A percentile compares a stretch with the other conserved stretches of the same genome.
These are phyloP conservation scores for Amaurobius ferox DNA, from an alignment of 2,888 invertebrate genomes.

Conservation along the genomic window DNA sequence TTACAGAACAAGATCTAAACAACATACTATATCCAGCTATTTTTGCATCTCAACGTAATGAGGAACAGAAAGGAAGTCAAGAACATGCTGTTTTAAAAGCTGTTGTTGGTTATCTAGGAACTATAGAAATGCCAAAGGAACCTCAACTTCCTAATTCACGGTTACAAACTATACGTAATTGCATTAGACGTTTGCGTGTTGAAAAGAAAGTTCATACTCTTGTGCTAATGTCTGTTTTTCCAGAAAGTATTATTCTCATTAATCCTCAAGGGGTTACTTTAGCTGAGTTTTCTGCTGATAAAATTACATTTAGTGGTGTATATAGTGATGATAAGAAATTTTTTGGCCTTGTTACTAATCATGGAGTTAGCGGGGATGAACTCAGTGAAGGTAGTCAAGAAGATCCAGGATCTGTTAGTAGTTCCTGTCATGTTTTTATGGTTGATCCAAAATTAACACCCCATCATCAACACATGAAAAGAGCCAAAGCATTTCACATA, in stretches of 20 bases:
- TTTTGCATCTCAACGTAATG: slow-evolving; percentile 62
- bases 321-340: slow-evolving; percentile 93
- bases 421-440: slow-evolving; percentile 96
- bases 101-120: slow-evolving; percentile 95
- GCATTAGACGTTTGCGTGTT: slow-evolving; percentile 90
- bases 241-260: slow-evolving; percentile 86
- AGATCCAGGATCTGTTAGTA: slow-evolving; percentile 77
- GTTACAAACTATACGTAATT: slow-evolving; percentile 86
- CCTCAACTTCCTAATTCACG: slow-evolving; percentile 78
- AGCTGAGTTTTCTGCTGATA: slow-evolving; percentile 90
- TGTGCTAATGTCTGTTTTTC: slow-evolving; percentile 89
- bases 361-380: slow-evolving; percentile 74
- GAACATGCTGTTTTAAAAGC: slow-evolving; percentile 78
- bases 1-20: slow-evolving; percentile 76
- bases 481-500: slow-evolving; percentile 90
- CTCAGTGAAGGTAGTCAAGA: slow-evolving; percentile 75
- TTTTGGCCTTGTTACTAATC: slow-evolving; percentile 91
- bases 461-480: slow-evolving; percentile 87
- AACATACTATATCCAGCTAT: slow-evolving; percentile 75
- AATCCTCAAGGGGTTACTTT: slow-evolving; percentile 87
- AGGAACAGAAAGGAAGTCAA: slow-evolving; percentile 42
- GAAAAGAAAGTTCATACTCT: slow-evolving; percentile 89
- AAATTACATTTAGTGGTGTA: slow-evolving; percentile 92
- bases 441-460: slow-evolving; percentile 91
- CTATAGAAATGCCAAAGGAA: slow-evolving; percentile 91